These are phyloP conservation scores for Anser cygnoides DNA, from an alignment of 2,113 vertebrate genomes.

Conservation along the genomic window DNA sequence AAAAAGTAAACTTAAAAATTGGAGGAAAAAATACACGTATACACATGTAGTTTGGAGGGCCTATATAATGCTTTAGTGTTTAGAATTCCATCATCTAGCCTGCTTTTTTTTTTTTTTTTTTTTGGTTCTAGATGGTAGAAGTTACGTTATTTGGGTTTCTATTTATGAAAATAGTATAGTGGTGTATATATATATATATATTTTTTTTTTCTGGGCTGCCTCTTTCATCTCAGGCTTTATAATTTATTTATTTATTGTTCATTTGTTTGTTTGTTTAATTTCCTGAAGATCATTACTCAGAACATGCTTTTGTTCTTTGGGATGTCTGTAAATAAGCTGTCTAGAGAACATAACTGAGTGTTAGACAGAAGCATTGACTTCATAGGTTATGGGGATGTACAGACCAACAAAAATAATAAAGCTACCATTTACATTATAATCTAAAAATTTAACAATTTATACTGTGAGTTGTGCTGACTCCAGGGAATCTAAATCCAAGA, in stretches of 20 bases:
- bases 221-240: neutral
- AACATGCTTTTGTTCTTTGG: neutral
- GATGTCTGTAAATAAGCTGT: neutral
- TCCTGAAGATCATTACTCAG: neutral
- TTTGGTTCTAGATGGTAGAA: neutral
- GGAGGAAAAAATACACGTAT: neutral
- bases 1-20: neutral
- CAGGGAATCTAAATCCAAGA: neutral
- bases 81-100: rapidly evolving
- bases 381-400: neutral
- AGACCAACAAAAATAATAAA: neutral
- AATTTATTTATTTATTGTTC: neutral
- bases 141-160: neutral
- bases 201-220: neutral
- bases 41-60: neutral
- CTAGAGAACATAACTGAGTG: neutral
- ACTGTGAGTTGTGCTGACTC: neutral
- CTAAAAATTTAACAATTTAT: neutral
- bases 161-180: neutral
- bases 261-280: neutral
- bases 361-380: neutral
- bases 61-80: neutral
- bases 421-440: neutral
- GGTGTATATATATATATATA: neutral
- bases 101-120: neutral